A percentile compares a stretch with the other conserved stretches of the same genome.
These are phyloP conservation scores for Thinocorus orbignyianus DNA, from an alignment of 2,113 vertebrate species.

Conservation along the genomic window DNA sequence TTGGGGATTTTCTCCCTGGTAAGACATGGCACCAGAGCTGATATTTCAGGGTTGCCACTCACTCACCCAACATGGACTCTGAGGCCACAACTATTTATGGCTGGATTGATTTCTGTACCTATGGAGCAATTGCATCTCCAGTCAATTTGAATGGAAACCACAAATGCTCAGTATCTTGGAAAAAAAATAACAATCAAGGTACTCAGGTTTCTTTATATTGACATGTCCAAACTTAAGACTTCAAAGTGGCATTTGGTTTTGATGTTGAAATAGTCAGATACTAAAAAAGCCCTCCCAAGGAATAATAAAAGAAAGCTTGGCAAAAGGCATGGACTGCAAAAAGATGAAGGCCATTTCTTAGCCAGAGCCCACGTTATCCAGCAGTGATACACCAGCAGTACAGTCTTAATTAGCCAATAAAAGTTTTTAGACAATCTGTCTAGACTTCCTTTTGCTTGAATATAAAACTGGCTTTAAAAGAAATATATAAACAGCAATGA, in stretches of 20 bases:
- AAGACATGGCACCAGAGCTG: neutral
- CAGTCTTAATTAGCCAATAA: constrained; percentile 49
- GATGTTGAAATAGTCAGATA: neutral
- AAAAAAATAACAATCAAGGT: neutral
- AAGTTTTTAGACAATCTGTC: constrained; percentile 56
- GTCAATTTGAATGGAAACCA: neutral
- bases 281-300: neutral
- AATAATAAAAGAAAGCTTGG: neutral
- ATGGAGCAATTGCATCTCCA: neutral
- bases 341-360: neutral
- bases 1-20: neutral
- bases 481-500: constrained; percentile 31
- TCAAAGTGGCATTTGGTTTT: neutral
- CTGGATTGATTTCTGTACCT: neutral
- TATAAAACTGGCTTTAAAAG: constrained; percentile 42
- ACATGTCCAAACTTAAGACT: neutral
- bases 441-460: constrained; percentile 38
- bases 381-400: neutral
- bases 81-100: neutral
- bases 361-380: neutral
- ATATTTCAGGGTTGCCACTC: neutral
- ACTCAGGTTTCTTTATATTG: neutral
- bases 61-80: rapidly evolving
- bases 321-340: neutral
- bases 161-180: neutral